Percentiles rank a stretch among this genome's conserved stretches.
These are phyloP conservation scores for Bombus confusus DNA, from an alignment of 1,140 invertebrate species.

Conservation along the genomic window DNA sequence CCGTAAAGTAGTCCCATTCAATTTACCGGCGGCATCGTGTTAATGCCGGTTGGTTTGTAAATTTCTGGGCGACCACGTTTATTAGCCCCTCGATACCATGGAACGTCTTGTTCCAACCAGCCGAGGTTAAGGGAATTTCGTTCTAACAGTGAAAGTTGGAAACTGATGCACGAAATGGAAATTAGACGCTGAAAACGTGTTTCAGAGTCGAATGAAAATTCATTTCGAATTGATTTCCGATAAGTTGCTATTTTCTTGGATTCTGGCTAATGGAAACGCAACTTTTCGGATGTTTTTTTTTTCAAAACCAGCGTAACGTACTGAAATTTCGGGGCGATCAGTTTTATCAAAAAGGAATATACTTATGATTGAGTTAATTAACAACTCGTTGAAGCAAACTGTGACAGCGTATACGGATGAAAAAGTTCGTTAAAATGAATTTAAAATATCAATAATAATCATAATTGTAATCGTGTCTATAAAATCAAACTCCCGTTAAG, in stretches of 20 bases:
- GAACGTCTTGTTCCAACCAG: neutral
- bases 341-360: neutral
- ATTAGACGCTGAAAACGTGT: neutral
- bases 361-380: neutral
- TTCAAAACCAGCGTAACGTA: no score
- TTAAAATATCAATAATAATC: no score
- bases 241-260: neutral
- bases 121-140: neutral
- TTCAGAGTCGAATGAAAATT: neutral
- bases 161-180: neutral
- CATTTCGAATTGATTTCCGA: neutral
- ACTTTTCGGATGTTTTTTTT: no score
- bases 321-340: fast-evolving
- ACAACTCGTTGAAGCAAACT: no score
- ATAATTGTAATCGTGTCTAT: neutral
- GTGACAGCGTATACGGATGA: neutral
- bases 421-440: neutral
- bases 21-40: neutral
- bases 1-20: neutral
- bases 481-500: no score
- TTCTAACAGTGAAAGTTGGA: neutral
- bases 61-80: neutral
- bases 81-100: neutral
- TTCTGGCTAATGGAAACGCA: no score
- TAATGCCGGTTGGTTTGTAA: neutral